Evolutionary conservation across 2,888 invertebrate genomes (phyloP).

Genomic region (Callosobruchus maculatus): DNA sequence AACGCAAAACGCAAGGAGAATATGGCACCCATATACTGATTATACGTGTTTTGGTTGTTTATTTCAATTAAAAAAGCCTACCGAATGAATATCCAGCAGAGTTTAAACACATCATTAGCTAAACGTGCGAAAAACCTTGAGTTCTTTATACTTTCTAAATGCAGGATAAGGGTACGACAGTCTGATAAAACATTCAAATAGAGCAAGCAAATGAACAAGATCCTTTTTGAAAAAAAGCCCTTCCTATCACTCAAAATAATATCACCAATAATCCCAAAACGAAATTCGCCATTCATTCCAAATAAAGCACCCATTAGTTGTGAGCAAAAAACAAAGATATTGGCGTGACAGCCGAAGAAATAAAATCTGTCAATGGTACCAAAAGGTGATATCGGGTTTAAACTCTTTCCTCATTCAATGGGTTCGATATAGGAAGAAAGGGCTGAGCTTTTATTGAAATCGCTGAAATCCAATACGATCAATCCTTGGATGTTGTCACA

Average conservation of each 20-base stretch:
- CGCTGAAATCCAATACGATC: slow-evolving; percentile 48
- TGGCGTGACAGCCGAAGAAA: neutral
- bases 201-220: neutral
- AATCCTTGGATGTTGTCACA: slow-evolving; percentile 48
- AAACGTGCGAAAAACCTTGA: neutral
- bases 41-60: neutral
- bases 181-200: neutral
- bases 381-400: neutral
- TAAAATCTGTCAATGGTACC: neutral
- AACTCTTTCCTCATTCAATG: neutral
- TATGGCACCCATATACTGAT: neutral
- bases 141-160: neutral
- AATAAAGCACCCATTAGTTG: neutral
- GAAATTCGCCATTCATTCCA: neutral
- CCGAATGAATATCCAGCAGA: neutral
- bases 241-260: neutral
- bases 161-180: neutral
- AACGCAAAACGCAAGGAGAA: neutral
- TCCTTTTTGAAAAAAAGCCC: neutral
- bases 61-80: neutral
- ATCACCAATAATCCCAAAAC: neutral
- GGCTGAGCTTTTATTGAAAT: neutral
- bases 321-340: neutral
- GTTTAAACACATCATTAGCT: neutral
- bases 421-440: neutral